Base-by-base conservation (phyloP, 2,113 vertebrate species). In the Brienomyrus brachyistius region DNA sequence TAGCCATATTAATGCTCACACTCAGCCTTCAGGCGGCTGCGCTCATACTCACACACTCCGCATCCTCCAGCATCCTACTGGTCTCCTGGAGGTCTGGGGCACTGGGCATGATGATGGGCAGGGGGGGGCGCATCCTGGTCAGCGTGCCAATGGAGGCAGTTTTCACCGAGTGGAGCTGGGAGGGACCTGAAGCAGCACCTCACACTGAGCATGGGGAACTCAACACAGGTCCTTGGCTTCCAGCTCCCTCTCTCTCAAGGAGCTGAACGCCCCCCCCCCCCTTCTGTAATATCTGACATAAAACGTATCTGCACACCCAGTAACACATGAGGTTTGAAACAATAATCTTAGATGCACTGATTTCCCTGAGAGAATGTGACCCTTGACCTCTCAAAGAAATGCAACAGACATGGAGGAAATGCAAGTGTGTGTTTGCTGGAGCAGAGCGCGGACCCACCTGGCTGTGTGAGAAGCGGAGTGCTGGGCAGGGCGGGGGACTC, bases 391-490 rank as follows among this genome's bases (percentile, higher is more conserved):
- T 40, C 7, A 19, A 83, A 82, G 13, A 82, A 35, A 40, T 40
- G 35, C 8, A n/a, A 35, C 1, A 35, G 27, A 43, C 13, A 19
- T 8, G 35, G 13, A 3, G 17, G 35, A 70, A 11, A 70, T 31
- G 77, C 17, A 23, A 19, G 31, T 5, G 40, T 19, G 77, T 23
- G 43, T 82, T 45, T 82, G 40, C 43, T 23, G n/a, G 10, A 43
- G 5, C 31, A 6, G 15, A 19, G 27, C 1, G 15, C 10, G 0
- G 74, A 56, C 77, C 83, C 91, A 99, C 98, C 97, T 93, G 97
- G 96, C 94, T 99, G 98, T n/a, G 97, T 94, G 88, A 99, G 96
- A 90, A 99, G 94, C 0, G 98, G 98, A 0, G 97, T 98, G 94
- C 97, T 98, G 88, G 98, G 98, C 94, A 99, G 92, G 0, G 97